Percentiles rank a stretch among this genome's conserved stretches.
These are phyloP conservation scores for Pelochelys cantorii DNA, from an alignment of 2,797 vertebrate genomes.

Conservation along the genomic window DNA sequence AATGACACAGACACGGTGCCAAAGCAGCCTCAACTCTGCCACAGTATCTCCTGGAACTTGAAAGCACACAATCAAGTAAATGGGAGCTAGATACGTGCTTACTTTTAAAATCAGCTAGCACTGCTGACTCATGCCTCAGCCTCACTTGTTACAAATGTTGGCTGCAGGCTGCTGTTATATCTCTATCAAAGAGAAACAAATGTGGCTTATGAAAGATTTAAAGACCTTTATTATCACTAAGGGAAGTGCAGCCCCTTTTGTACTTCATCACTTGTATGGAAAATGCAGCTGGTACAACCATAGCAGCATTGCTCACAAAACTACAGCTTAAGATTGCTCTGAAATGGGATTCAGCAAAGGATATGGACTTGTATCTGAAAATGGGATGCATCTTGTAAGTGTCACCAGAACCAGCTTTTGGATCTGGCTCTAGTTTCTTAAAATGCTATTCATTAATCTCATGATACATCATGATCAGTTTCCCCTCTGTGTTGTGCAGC, in stretches of 20 bases:
- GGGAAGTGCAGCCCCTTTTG: neutral
- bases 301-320: neutral
- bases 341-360: conserved; percentile 13
- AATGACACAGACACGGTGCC: rapidly evolving
- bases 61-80: neutral
- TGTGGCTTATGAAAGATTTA: neutral
- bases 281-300: neutral
- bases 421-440: neutral
- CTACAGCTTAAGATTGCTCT: neutral
- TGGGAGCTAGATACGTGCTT: neutral
- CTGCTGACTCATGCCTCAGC: conserved; percentile 2
- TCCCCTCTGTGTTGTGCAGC: no score
- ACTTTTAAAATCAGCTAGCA: neutral
- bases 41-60: neutral
- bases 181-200: conserved; percentile 28
- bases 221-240: neutral
- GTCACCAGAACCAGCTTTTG: neutral
- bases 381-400: rapidly evolving
- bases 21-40: neutral
- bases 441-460: neutral
- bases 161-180: neutral
- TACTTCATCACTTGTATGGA: neutral
- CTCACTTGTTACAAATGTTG: neutral
- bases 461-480: rapidly evolving
- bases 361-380: neutral